These are phyloP conservation scores for Typhlichthys eigenmanni DNA, from an alignment of 2,797 vertebrate species.

Conservation along the genomic window DNA sequence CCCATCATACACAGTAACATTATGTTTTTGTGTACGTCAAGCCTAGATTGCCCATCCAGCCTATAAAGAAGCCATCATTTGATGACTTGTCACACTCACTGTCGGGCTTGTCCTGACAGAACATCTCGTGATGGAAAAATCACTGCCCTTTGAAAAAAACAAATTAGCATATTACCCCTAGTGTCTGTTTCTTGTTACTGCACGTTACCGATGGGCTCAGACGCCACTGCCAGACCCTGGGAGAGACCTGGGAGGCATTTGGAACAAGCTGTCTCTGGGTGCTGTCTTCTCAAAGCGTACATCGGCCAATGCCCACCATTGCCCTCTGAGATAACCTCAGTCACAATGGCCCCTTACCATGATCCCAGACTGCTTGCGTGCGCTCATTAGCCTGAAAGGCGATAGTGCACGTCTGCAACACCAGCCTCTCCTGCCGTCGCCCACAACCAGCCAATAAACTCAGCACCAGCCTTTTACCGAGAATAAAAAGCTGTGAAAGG, in stretches of 20 bases:
- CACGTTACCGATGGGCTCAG: conserved; percentile 57
- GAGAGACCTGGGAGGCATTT: conserved; percentile 35
- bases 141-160: conserved; percentile 6
- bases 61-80: conserved; percentile 8
- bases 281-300: conserved; percentile 29
- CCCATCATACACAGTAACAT: background rate
- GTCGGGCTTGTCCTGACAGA: conserved; percentile 1
- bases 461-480: conserved; percentile 10
- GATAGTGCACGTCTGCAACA: background rate
- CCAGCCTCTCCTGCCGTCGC: conserved; percentile 9
- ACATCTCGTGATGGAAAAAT: background rate
- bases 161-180: conserved; percentile 15
- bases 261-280: conserved; percentile 23
- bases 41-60: conserved; percentile 23
- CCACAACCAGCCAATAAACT: conserved; percentile 5
- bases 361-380: conserved; percentile 3
- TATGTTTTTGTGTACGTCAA: conserved; percentile 35
- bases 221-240: conserved; percentile 42
- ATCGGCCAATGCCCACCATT: conserved; percentile 17
- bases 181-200: conserved; percentile 71
- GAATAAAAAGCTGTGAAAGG: conserved; percentile 12
- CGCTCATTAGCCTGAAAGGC: conserved; percentile 1
- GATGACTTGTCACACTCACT: conserved; percentile 9
- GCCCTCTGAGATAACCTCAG: conserved; percentile 5
- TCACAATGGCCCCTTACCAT: background rate